phyloP scores from a whole-genome alignment of 1,140 invertebrate genomes.

The Telenomus remus region DNA sequence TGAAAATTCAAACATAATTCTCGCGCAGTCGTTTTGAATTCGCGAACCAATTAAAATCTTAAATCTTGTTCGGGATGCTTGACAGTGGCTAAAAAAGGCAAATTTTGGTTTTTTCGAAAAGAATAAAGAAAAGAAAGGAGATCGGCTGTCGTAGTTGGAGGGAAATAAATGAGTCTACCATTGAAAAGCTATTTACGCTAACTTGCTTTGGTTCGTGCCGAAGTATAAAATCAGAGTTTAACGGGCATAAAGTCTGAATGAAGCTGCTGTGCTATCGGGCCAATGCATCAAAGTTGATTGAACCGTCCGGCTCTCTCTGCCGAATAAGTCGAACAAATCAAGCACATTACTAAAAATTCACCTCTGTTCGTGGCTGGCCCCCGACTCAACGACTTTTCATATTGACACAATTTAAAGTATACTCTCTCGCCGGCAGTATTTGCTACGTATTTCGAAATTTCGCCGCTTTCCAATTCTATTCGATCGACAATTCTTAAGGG shows the following conservation, averaged over 20 bases:
- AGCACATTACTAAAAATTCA: slow-evolving; percentile 44
- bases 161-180: slow-evolving; percentile 62
- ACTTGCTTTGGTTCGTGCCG: slow-evolving; percentile 56
- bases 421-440: slow-evolving; percentile 7
- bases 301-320: slow-evolving; percentile 45
- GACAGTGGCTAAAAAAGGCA: no score
- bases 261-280: slow-evolving; percentile 58
- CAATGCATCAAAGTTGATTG: slow-evolving; percentile 62
- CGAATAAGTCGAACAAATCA: slow-evolving; percentile 58
- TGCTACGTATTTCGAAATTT: slow-evolving; percentile 5
- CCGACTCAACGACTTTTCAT: slow-evolving; percentile 5
- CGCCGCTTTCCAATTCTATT: no score
- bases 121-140: no score
- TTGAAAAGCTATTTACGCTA: slow-evolving; percentile 63
- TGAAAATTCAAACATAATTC: slow-evolving; percentile 9
- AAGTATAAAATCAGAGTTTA: slow-evolving; percentile 62
- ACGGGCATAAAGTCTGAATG: slow-evolving; percentile 65
- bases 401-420: slow-evolving; percentile 13
- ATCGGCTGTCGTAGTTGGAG: slow-evolving; percentile 34
- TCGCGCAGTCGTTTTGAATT: no score
- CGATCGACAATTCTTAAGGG: no score
- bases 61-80: no score
- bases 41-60: no score
- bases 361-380: slow-evolving; percentile 8
- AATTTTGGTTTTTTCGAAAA: no score